These are phyloP conservation scores for Bedellia somnulentella DNA, from an alignment of 2,888 invertebrate genomes.

Conservation along the genomic window DNA sequence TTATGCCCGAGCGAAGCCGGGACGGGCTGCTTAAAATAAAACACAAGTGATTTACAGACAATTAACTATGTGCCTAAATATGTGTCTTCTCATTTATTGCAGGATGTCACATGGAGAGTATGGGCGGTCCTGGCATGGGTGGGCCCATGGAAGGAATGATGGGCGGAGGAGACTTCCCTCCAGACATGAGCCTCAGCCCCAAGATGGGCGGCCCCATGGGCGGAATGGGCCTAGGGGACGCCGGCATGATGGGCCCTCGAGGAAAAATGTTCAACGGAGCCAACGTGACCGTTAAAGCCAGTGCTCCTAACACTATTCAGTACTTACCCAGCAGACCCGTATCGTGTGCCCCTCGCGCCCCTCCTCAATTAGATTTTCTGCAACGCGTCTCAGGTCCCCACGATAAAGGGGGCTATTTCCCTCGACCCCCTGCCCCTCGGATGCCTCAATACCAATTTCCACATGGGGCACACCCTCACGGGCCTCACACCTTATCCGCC, in stretches of 20 bases:
- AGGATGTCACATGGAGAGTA: constrained; percentile 57
- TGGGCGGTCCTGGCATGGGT: constrained; percentile 55
- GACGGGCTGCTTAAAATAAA: too few species aligned
- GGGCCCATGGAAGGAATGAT: constrained; percentile 58
- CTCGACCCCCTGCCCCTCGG: constrained; percentile 53
- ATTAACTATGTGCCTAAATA: too few species aligned
- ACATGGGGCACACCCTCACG: too few species aligned
- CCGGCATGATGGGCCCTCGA: constrained; percentile 62
- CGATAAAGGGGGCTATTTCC: constrained; percentile 65
- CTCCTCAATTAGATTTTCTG: constrained; percentile 87
- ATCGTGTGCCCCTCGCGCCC: constrained; percentile 70
- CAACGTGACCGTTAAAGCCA: constrained; percentile 93
- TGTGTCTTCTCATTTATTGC: too few species aligned
- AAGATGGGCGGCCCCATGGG: constrained; percentile 64
- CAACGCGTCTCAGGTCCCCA: constrained; percentile 85
- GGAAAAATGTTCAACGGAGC: constrained; percentile 62
- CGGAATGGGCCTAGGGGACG: constrained; percentile 56
- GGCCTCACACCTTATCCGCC: constrained; percentile 51
- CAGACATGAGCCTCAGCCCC: constrained; percentile 64
- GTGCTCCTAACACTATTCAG: constrained; percentile 97
- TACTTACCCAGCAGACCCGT: constrained; percentile 94
- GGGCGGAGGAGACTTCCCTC: constrained; percentile 50
- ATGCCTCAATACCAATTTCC: constrained; percentile 21
- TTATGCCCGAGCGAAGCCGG: too few species aligned
- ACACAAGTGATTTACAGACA: too few species aligned